phyloP scores from a whole-genome alignment of 30 jellyfish, hydroid and myxozoan species.

The Phacellophora camtschatica region DNA sequence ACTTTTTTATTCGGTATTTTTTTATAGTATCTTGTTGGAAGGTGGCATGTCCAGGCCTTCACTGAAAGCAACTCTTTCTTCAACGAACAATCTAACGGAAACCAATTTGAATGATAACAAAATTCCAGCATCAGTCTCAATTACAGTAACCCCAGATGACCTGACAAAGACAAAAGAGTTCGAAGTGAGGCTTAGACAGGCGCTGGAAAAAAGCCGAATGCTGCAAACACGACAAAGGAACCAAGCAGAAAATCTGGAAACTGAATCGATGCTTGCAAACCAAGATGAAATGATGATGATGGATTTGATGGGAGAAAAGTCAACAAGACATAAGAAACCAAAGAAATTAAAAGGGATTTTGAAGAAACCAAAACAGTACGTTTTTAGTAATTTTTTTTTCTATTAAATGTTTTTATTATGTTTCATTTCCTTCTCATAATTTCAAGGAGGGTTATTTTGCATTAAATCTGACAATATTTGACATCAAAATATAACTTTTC shows the following conservation, averaged over 20 bases:
- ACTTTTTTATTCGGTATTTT: no score
- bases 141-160: slow-evolving; percentile 89
- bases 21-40: slow-evolving; percentile 59
- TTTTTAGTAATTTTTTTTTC: neutral
- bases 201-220: slow-evolving; percentile 87
- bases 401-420: no score
- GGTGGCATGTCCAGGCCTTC: slow-evolving; percentile 35
- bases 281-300: slow-evolving; percentile 34
- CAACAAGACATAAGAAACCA: slow-evolving; percentile 34
- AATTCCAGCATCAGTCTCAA: slow-evolving; percentile 38
- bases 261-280: slow-evolving; percentile 15
- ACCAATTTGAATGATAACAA: neutral
- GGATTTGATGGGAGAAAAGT: slow-evolving; percentile 41
- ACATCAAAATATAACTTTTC: no score
- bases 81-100: neutral
- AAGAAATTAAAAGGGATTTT: slow-evolving; percentile 88
- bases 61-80: neutral
- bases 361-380: slow-evolving; percentile 96
- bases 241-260: slow-evolving; percentile 71
- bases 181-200: slow-evolving; percentile 82
- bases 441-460: no score
- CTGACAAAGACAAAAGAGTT: slow-evolving; percentile 73
- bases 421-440: no score
- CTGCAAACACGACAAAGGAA: slow-evolving; percentile 82
- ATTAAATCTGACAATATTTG: no score